Evolutionary conservation across 2,797 vertebrate genomes (phyloP).

Genomic region (Gymnothorax reevesii): DNA sequence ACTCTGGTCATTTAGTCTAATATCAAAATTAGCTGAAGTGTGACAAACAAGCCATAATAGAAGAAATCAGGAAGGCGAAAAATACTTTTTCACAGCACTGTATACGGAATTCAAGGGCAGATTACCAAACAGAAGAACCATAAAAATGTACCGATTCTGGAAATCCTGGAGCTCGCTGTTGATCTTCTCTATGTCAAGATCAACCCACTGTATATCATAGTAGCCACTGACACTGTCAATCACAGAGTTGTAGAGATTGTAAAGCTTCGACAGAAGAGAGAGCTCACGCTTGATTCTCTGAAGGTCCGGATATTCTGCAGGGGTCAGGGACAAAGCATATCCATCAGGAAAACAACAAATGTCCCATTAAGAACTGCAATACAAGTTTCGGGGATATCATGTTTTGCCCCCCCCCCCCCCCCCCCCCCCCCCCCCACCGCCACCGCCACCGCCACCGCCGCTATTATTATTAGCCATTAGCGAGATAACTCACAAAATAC

Average conservation of each 20-base stretch:
- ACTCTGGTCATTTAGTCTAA: too few relatives aligned
- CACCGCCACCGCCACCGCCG: too few relatives aligned
- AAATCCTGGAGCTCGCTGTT: slow-evolving; percentile 80
- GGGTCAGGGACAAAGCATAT: not conserved
- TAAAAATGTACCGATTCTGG: slow-evolving; percentile 73
- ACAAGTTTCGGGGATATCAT: too few relatives aligned
- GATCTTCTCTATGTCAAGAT: slow-evolving; percentile 79
- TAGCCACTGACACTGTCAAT: slow-evolving; percentile 67
- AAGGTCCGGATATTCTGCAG: slow-evolving; percentile 78
- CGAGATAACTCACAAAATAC: too few relatives aligned
- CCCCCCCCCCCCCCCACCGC: too few relatives aligned
- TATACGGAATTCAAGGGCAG: not conserved
- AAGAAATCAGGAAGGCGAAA: too few relatives aligned
- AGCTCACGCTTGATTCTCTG: slow-evolving; percentile 79
- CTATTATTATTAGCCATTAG: too few relatives aligned
- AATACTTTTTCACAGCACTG: too few relatives aligned
- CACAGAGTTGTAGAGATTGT: slow-evolving; percentile 74
- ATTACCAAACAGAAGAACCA: not conserved
- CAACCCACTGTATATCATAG: slow-evolving; percentile 77
- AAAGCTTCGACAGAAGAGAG: slow-evolving; percentile 77
- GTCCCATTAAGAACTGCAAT: not conserved
- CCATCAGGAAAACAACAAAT: not conserved
- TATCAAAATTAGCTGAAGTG: too few relatives aligned
- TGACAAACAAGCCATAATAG: too few relatives aligned
- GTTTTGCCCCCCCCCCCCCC: too few relatives aligned